Percentiles rank a stretch among this genome's conserved stretches.
phyloP scores from a whole-genome alignment of 2,888 invertebrate genomes.

The Linnaemya tessellans region DNA sequence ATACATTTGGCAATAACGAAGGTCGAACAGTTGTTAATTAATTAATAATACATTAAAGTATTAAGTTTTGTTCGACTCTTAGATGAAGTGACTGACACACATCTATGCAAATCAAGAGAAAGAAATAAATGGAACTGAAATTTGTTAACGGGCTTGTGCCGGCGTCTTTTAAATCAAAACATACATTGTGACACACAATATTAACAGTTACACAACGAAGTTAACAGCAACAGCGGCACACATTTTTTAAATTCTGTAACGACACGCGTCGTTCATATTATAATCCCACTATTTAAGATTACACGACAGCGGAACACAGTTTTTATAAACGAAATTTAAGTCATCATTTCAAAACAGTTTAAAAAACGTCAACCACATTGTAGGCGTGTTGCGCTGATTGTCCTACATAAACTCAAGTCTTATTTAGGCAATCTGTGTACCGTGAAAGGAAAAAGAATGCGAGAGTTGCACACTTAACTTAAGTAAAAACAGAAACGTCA shows the following conservation, averaged over 20 bases:
- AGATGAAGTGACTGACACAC: neutral
- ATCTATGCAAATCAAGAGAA: constrained; percentile 7
- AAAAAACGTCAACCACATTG: too few relatives aligned
- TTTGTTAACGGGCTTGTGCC: neutral
- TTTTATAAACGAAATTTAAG: too few relatives aligned
- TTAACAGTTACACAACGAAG: neutral
- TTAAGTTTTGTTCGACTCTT: neutral
- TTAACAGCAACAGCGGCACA: neutral
- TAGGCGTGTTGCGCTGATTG: too few relatives aligned
- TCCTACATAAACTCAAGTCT: too few relatives aligned
- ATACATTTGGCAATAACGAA: neutral
- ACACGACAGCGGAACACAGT: too few relatives aligned
- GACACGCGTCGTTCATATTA: too few relatives aligned
- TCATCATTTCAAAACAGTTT: too few relatives aligned
- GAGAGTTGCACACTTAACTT: too few relatives aligned
- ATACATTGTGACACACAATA: neutral
- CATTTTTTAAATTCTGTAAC: neutral
- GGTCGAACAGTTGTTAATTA: neutral
- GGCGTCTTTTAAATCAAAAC: neutral
- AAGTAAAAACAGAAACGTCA: too few relatives aligned
- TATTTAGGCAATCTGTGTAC: too few relatives aligned
- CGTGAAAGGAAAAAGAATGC: too few relatives aligned
- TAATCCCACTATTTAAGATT: too few relatives aligned
- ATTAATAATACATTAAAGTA: neutral
- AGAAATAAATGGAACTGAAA: neutral